Base-by-base conservation (phyloP, 2,113 vertebrate genomes). In the Nothocercus julius region DNA sequence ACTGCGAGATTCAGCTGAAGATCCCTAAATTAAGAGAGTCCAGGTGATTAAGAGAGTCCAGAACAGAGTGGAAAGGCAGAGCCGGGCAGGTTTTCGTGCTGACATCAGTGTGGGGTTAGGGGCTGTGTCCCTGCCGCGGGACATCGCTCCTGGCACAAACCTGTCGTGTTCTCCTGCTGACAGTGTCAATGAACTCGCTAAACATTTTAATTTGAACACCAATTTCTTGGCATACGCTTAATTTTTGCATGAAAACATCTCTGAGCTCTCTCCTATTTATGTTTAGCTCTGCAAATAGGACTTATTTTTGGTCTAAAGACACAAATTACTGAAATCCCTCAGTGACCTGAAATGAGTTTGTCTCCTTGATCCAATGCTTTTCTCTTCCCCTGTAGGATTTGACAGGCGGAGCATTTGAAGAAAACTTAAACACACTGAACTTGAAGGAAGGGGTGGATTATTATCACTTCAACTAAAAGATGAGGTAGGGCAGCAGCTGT, bases 361-460 rank as follows among this genome's bases (percentile, higher is more conserved):
- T 69, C 30, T 38, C 62, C 40, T 13, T 70, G 22, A 45, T 5
- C 24, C 64, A 13, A 62, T 36, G 27, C 59, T 66, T 5, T 30
- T 53, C 53, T 63, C 30, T 34, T 32, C 40, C 82, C 28, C 28
- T 2, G 1, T 85, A 99, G 99, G 99, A 99, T 96, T 98, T 99
- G 97, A 99, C 99, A 3, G 98, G 97, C 20, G 99, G 99, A 2
- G 97, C 93, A 3, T 98, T 99, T 89, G 99, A 99, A 93, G 96
- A 98, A 79, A 99, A 99, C 95, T 96, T 99, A 85, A 95, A 74
- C 61, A 98, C 77, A 0, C 97, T 98, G 89, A 91, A 97, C 73
- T 94, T 98, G 95, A 97, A 94, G 84, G 99, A 99, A 94, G 99
- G 99, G 95, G 13, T 2, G 34, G 98, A 98, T 96, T 98, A 98